Conservation (phyloP, 2,113 vertebrate species). For the Hypanus sabinus region DNA sequence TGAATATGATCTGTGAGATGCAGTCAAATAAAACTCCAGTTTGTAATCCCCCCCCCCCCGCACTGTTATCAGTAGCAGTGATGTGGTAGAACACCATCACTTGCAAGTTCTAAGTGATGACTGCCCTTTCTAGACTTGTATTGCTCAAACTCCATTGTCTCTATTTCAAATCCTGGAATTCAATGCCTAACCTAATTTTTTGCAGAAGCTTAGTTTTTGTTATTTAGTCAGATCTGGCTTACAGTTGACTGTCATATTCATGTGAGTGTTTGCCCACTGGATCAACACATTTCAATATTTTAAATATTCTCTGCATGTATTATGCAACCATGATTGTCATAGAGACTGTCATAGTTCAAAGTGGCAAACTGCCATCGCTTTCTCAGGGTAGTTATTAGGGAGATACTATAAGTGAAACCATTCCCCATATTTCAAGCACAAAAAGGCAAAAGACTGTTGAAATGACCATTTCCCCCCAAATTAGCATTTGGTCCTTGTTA, state of each 20-base stretch:
- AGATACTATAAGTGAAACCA: background rate
- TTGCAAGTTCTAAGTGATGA: background rate
- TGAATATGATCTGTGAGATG: too few relatives aligned
- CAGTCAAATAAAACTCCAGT: too few relatives aligned
- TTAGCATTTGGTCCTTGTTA: background rate
- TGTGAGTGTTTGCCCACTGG: too few relatives aligned
- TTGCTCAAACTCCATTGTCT: background rate
- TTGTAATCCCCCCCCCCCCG: too few relatives aligned
- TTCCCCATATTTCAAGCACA: background rate
- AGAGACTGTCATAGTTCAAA: background rate
- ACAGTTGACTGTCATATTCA: too few relatives aligned
- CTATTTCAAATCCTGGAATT: background rate
- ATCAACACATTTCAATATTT: too few relatives aligned
- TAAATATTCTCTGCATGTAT: too few relatives aligned
- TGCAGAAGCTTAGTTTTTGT: too few relatives aligned
- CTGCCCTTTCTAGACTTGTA: background rate
- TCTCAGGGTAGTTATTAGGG: background rate
- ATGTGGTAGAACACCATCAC: too few relatives aligned
- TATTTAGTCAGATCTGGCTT: too few relatives aligned
- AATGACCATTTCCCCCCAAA: background rate
- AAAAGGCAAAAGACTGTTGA: background rate
- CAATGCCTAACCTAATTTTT: too few relatives aligned
- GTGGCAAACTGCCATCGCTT: background rate
- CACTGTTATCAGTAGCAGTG: too few relatives aligned
- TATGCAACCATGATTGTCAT: background rate